These are phyloP conservation scores for Scaptomyza polygonia DNA, from an alignment of 2,888 invertebrate species.

Conservation along the genomic window DNA sequence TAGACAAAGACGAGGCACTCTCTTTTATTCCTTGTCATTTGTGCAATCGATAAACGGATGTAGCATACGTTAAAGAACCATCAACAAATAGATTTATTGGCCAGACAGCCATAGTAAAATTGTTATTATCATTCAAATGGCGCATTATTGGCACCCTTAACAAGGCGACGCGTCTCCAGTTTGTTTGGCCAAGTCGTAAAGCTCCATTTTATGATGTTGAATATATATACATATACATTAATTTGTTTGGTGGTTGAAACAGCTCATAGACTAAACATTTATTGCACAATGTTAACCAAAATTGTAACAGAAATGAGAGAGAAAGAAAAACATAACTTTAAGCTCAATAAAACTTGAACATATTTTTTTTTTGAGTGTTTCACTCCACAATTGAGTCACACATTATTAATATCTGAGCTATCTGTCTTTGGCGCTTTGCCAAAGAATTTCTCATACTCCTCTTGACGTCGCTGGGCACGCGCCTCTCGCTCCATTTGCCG, in stretches of 20 bases:
- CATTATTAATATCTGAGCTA: conserved; percentile 56
- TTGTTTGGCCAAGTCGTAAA: conserved; percentile 68
- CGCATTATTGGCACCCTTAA: conserved; percentile 52
- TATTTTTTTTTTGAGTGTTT: conserved; percentile 21
- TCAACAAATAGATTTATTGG: conserved; percentile 57
- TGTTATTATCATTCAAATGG: conserved; percentile 73
- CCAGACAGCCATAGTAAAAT: conserved; percentile 61
- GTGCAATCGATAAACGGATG: conserved; percentile 59
- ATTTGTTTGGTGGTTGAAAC: conserved; percentile 44
- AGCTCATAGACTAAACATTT: conserved; percentile 59
- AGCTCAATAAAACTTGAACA: conserved; percentile 74
- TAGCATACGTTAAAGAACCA: conserved; percentile 19
- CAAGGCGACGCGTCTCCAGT: conserved; percentile 18
- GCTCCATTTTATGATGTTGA: conserved; percentile 40
- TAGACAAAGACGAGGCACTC: conserved; percentile 30
- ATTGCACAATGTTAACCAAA: conserved; percentile 60
- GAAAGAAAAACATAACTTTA: conserved; percentile 2
- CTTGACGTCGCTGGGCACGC: conserved; percentile 71
- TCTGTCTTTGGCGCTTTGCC: conserved; percentile 66
- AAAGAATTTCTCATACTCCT: conserved; percentile 81
- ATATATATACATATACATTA: conserved; percentile 31
- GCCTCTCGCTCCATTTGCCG: conserved; percentile 84
- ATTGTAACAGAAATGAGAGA: conserved; percentile 38
- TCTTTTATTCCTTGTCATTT: conserved; percentile 19
- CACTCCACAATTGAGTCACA: conserved; percentile 28